Conservation (phyloP, 2,113 vertebrate genomes). For the Mastomys natalensis region DNA sequence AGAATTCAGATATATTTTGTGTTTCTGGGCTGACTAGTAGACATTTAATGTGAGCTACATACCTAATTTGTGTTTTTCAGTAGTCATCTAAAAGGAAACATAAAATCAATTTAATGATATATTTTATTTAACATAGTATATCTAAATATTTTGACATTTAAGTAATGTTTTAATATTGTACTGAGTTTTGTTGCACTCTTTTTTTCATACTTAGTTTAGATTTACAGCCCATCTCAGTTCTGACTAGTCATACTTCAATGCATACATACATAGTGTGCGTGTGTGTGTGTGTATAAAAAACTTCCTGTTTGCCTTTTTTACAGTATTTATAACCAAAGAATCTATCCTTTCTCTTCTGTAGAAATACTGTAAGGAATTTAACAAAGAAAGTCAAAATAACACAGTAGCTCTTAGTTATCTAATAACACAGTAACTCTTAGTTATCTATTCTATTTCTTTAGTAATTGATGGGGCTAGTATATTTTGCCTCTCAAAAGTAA, state of each 20-base stretch:
- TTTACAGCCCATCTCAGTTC: not conserved
- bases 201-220: constrained; percentile 23
- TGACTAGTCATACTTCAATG: not conserved
- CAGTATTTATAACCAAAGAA: not conserved
- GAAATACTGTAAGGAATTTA: not conserved
- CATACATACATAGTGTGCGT: not conserved
- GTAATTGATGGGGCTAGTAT: not conserved
- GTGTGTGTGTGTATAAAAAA: not conserved
- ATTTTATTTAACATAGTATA: constrained; percentile 43
- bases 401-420: not conserved
- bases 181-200: not conserved
- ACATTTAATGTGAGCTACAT: not conserved
- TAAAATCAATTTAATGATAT: constrained; percentile 38
- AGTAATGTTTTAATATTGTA: constrained; percentile 26
- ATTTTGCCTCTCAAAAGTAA: not conserved
- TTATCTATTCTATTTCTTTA: not conserved
- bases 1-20: not conserved
- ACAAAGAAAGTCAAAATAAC: not conserved
- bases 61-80: not conserved
- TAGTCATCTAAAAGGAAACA: constrained; percentile 15
- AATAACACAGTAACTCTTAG: not conserved
- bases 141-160: constrained; percentile 4
- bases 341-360: not conserved
- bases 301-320: not conserved
- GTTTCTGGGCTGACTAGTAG: not conserved